Conservation (phyloP, 2,797 vertebrate genomes). For the Perodicticus potto region DNA sequence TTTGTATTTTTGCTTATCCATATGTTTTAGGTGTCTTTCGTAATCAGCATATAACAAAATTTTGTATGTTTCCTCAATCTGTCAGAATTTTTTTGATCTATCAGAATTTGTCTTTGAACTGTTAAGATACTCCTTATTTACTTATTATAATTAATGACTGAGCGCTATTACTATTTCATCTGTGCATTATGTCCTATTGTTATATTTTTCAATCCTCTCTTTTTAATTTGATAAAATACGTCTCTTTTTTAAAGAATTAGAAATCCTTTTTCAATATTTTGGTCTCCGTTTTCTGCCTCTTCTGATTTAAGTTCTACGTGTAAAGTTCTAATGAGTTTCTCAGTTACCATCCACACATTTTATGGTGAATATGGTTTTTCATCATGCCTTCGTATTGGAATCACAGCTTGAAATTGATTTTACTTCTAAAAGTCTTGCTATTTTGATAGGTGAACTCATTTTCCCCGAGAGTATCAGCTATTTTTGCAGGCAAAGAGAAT, state of each 20-base stretch:
- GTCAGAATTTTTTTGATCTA: background rate
- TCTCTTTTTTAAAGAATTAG: background rate
- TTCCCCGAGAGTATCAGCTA: background rate
- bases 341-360: too few species aligned
- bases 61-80: background rate
- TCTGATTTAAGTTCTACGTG: background rate
- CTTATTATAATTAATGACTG: background rate
- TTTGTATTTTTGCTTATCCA: background rate
- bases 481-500: background rate
- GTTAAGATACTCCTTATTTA: background rate
- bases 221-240: background rate
- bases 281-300: background rate
- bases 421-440: slow-evolving; percentile 1
- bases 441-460: slow-evolving; percentile 18
- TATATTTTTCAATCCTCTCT: background rate
- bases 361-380: background rate
- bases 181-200: background rate
- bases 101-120: background rate
- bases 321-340: background rate
- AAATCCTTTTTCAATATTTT: background rate
- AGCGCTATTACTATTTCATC: background rate
- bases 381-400: background rate
- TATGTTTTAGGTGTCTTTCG: background rate
- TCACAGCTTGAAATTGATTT: background rate
- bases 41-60: background rate